Base-by-base conservation (phyloP, 2,797 vertebrate genomes). In the Myotis daubentonii region DNA sequence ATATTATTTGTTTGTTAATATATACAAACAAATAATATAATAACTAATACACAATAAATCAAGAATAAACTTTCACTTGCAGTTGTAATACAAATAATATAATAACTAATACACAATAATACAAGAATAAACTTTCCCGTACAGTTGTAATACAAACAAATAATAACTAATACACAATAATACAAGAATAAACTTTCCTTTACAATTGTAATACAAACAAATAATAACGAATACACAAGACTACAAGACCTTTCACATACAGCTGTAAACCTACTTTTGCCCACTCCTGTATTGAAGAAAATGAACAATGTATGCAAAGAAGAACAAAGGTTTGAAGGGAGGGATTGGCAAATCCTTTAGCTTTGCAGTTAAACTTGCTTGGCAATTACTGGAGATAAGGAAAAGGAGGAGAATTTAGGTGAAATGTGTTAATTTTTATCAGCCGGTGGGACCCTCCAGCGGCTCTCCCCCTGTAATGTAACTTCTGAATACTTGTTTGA, bases 401-500 rank as follows among this genome's bases (percentile, higher is more conserved):
- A 38, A 86, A 92, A 92, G 65, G 30, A 95, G 76, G 55, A 89
- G 15, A 28, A 11, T 94, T 92, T 92, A 89, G 44, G n/a, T 79
- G 71, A 94, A 75, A 71, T 81, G 85, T 75, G n/a, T 94, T 96
- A 60, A 70, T 66, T 93, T 95, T 95, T 93, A 57, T 92, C 92
- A 96, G 70, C 81, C 95, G 89, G 76, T 81, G 55, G 65, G 90
- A 94, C 92, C 92, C 92, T 82, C 62, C 22, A 82, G 90, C 94
- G 90, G 44, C 81, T 95, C 87, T 65, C 17, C 6, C 25, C 70
- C 41, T 78, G 68, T 87, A 62, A 92, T 93, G 92, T 33, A 86
- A 76, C 87, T 92, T 65, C 55, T 75, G 74, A 89, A 53, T 88
- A 89, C 70, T 89, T 91, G n/a, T 92, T 94, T 76, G 78, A 94